Conservation (phyloP, 2,797 vertebrate genomes). For the Pangasius macronema region DNA sequence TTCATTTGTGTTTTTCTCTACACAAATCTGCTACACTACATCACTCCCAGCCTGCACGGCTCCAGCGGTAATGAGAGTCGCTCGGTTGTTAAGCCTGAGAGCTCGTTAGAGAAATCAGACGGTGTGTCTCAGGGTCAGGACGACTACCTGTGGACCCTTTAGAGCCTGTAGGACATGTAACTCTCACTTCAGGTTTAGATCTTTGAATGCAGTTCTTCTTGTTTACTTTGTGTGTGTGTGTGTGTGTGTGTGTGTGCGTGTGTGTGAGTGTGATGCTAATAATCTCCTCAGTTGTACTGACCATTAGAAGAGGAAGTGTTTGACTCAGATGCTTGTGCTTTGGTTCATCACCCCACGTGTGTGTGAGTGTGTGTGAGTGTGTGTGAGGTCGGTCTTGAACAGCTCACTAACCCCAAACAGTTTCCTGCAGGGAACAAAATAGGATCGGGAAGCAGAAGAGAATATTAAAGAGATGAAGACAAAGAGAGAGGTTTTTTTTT, state of each 20-base stretch:
- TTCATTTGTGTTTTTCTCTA: neutral
- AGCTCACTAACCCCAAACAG: neutral
- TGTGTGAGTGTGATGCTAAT: neutral
- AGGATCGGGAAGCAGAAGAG: neutral
- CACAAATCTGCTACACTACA: neutral
- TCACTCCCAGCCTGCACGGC: neutral
- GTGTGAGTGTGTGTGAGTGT: neutral
- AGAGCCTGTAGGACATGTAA: neutral
- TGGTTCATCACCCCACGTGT: neutral
- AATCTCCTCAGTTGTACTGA: neutral
- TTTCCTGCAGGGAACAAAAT: neutral
- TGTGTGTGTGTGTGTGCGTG: slow-evolving; percentile 5
- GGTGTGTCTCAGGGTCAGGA: neutral
- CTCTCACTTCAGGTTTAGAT: neutral
- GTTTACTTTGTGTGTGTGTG: neutral
- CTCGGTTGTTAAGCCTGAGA: neutral
- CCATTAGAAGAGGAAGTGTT: neutral
- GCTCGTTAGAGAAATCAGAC: neutral
- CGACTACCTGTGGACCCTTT: neutral
- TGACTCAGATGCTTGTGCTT: neutral
- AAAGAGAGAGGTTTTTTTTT: neutral
- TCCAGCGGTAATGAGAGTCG: neutral
- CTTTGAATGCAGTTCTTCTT: neutral
- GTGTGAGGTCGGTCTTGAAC: neutral
- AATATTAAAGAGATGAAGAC: neutral